Base-by-base conservation (phyloP, 2,797 vertebrate genomes). In the Parotocinclus haroldoi region DNA sequence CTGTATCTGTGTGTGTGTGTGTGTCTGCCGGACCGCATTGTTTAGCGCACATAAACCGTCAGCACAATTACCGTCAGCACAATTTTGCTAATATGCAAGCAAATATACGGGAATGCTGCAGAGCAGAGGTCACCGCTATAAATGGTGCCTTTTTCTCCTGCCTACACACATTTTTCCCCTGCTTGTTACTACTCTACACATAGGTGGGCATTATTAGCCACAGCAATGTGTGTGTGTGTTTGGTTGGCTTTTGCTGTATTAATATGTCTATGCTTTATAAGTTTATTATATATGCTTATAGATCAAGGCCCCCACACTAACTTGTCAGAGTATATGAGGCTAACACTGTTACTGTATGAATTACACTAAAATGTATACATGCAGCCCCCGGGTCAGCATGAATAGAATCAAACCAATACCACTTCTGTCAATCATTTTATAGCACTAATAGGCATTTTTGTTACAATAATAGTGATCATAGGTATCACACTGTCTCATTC, bases 1-100 rank as follows among this genome's bases (percentile, higher is more conserved):
- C n/a, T n/a, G n/a, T n/a, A 57, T 49, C 27, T 27, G 59, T 40
- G 59, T 49, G 44, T 57, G 60, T 61, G 64, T 48, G 50, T 61
- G 54, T 46, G 46, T 19, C 40, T 46, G 58, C 46, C 46, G 59
- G 55, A 60, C 48, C 53, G 59, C 73, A 40, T 78, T 54, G 62
- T 48, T 73, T 71, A 49, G 55, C 55, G 56, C 70, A 72, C 71
- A 54, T 67, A 50, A 58, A n/a, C 68, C 51, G 74, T 79, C 77
- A 79, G 74, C 77, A 74, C 66, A 66, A 69, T 71, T 74, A n/a
- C 68, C 51, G 74, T 79, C 77, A 79, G 74, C 77, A 74, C 66
- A 66, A 69, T 71, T 74, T 65, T 49, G 49, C 64, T 75, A 76
- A 76, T 78, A 76, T 78, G 73, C 69, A 75, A 73, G 76, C 76